A percentile compares a stretch with the other conserved stretches of the same genome.
Evolutionary conservation across 2,888 invertebrate genomes (phyloP).

Genomic region (Kuschelorhynchus macadamiae): DNA sequence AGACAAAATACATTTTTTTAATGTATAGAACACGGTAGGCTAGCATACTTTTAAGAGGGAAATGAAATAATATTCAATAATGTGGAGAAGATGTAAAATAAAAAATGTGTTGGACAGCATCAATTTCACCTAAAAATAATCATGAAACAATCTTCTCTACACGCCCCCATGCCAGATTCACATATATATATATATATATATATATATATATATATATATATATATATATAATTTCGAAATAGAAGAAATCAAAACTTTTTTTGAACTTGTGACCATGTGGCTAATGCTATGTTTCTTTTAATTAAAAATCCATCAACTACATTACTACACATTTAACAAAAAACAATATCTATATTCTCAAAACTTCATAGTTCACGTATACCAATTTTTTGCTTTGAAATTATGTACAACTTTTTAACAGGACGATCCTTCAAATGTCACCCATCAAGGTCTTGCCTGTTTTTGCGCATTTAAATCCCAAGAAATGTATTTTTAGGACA

Average conservation of each 20-base stretch:
- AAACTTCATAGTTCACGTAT: conserved; percentile 69
- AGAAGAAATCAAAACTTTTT: conserved; percentile 12
- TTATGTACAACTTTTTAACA: conserved; percentile 61
- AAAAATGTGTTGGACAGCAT: conserved; percentile 17
- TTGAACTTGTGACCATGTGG: conserved; percentile 34
- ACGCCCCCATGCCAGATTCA: conserved; percentile 7
- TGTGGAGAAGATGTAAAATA: no score
- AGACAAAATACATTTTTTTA: no score
- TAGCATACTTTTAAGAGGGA: no score
- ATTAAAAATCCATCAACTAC: conserved; percentile 45
- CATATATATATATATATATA: no score
- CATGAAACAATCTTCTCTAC: conserved; percentile 13
- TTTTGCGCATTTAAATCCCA: no score
- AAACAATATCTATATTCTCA: conserved; percentile 67
- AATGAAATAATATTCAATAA: no score
- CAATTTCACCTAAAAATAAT: conserved; percentile 31
- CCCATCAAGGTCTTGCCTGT: no score
- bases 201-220: no score
- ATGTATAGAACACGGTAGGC: no score
- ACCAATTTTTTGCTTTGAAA: conserved; percentile 63
- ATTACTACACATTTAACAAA: conserved; percentile 61
- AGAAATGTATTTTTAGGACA: no score
- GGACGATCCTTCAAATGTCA: conserved; percentile 20
- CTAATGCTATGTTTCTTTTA: conserved; percentile 24
- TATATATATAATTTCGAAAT: no score